Evolutionary conservation across 23 tunicate species (phyloP).

Genomic region (Halocynthia aurantium): DNA sequence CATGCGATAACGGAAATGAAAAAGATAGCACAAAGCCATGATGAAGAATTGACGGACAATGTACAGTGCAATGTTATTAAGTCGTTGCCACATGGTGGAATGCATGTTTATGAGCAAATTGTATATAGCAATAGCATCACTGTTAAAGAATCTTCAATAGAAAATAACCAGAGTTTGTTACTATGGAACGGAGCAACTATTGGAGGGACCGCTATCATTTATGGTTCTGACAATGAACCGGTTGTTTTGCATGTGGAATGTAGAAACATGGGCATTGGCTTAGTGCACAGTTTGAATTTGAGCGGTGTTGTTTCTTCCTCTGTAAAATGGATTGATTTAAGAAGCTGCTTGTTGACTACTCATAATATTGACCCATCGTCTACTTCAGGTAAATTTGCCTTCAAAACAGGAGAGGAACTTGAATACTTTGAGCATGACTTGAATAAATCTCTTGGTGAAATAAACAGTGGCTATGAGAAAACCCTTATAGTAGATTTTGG

Average conservation of each 20-base stretch:
- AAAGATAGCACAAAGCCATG: slow-evolving; percentile 4
- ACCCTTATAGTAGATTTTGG: too few relatives aligned
- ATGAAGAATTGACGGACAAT: background rate
- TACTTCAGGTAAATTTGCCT: too few relatives aligned
- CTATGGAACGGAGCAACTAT: slow-evolving; percentile 32
- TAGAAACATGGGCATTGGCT: background rate
- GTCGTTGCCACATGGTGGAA: slow-evolving; percentile 33
- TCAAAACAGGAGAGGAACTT: too few relatives aligned
- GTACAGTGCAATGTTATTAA: slow-evolving; percentile 4
- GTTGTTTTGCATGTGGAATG: slow-evolving; percentile 8
- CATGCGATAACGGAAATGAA: background rate
- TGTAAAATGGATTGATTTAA: too few relatives aligned
- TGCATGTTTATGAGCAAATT: slow-evolving; percentile 33
- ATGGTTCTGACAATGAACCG: slow-evolving; percentile 19
- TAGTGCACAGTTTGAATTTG: background rate
- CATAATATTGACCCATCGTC: too few relatives aligned
- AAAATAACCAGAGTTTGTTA: slow-evolving; percentile 16
- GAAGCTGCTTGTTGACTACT: too few relatives aligned
- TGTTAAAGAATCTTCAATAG: slow-evolving; percentile 16
- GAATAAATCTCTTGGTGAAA: too few relatives aligned
- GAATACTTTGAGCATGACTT: too few relatives aligned
- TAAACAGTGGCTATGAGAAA: too few relatives aligned
- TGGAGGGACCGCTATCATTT: background rate
- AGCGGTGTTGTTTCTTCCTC: background rate
- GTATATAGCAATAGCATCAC: background rate